These are phyloP conservation scores for Campylomormyrus tamandua DNA, from an alignment of 2,113 vertebrate species.

Conservation along the genomic window DNA sequence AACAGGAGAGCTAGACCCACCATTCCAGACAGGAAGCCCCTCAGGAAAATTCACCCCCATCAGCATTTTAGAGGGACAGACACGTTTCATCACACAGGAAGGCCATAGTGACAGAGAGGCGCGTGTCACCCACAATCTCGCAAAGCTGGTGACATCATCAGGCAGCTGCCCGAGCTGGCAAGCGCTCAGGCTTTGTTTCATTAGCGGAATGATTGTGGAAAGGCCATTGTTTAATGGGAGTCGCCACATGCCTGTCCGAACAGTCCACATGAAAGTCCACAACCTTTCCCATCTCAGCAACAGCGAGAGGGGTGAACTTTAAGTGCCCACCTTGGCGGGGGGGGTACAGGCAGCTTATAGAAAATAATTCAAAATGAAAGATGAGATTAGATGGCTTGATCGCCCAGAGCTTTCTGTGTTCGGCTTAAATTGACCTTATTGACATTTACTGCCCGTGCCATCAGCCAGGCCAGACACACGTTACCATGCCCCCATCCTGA, in stretches of 20 bases:
- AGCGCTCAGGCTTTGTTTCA: not conserved
- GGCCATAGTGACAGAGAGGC: not conserved
- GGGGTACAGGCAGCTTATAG: not conserved
- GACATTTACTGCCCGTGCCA: conserved; percentile 49
- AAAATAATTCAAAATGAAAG: conserved; percentile 33
- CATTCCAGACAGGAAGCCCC: not conserved
- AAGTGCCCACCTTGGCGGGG: not conserved
- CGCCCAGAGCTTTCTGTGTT: conserved; percentile 41
- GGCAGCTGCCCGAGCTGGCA: not conserved
- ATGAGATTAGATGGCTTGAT: conserved; percentile 45
- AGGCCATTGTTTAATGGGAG: not conserved
- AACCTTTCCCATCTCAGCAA: not conserved
- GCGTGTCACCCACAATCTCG: not conserved
- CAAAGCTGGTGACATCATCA: not conserved
- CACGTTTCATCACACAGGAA: not conserved
- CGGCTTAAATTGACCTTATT: conserved; percentile 48
- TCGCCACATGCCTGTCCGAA: not conserved
- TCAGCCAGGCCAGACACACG: not conserved
- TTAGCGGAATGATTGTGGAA: not conserved
- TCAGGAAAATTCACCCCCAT: not conserved
- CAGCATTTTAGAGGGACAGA: not conserved
- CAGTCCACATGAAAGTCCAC: not conserved
- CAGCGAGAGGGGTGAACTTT: not conserved
- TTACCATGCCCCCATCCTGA: not conserved
- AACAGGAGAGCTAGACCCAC: conserved; percentile 7